These are phyloP conservation scores for Ranitomeya imitator DNA, from an alignment of 2,113 vertebrate genomes.

Conservation along the genomic window DNA sequence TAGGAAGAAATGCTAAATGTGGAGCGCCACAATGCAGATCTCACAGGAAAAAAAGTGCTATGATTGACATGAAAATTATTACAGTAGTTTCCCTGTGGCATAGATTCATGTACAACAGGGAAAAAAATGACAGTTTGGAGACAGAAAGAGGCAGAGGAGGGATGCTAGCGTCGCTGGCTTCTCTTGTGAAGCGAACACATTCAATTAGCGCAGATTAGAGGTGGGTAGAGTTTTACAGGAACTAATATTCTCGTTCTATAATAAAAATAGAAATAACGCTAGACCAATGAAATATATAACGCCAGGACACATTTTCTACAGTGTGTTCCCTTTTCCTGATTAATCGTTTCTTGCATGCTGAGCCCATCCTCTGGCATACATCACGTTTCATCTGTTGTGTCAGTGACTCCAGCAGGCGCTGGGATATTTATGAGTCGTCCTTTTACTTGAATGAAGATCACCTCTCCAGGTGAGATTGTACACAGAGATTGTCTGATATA, in stretches of 20 bases:
- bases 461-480: not conserved
- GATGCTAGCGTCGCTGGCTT: slow-evolving; percentile 59
- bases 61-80: slow-evolving; percentile 53
- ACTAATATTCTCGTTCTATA: not conserved
- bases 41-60: slow-evolving; percentile 53
- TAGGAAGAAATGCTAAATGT: slow-evolving; percentile 61
- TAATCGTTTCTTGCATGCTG: not conserved
- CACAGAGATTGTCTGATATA: not conserved
- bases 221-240: slow-evolving; percentile 12
- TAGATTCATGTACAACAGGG: slow-evolving; percentile 41
- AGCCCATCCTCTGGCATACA: not conserved
- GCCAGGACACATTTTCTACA: not conserved
- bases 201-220: not conserved
- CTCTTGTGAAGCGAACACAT: slow-evolving; percentile 59
- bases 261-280: not conserved
- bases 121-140: slow-evolving; percentile 57
- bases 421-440: not conserved
- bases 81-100: slow-evolving; percentile 28
- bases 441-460: not conserved
- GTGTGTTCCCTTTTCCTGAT: not conserved
- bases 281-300: not conserved
- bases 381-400: not conserved
- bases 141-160: slow-evolving; percentile 53
- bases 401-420: not conserved
- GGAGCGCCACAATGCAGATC: slow-evolving; percentile 54